These are phyloP conservation scores for Siderastrea siderea DNA, from an alignment of 92 coral and sea anemone genomes.

Conservation along the genomic window DNA sequence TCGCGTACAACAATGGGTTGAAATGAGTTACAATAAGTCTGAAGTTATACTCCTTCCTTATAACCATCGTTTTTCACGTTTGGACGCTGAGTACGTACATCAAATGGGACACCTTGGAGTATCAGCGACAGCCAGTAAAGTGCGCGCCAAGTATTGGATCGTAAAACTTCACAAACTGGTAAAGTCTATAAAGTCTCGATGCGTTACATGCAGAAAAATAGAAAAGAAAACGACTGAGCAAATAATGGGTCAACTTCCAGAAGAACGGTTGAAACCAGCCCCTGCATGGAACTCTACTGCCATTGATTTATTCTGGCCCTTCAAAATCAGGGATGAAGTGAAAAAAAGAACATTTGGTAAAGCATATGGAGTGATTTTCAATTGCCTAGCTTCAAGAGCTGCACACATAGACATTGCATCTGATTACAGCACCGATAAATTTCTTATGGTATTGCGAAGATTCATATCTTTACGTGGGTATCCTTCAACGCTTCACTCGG, in stretches of 20 bases:
- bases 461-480: constrained; percentile 47
- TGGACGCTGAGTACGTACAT: too few species aligned
- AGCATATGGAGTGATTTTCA: constrained; percentile 48
- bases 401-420: constrained; percentile 55
- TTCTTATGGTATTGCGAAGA: constrained; percentile 30
- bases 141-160: too few species aligned
- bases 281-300: too few species aligned
- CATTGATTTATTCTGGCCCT: too few species aligned
- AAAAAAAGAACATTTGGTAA: constrained; percentile 48
- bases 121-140: too few species aligned
- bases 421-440: constrained; percentile 40
- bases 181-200: too few species aligned
- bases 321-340: neutral
- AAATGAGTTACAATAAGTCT: neutral
- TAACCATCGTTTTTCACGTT: too few species aligned
- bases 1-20: neutral
- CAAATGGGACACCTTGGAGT: too few species aligned
- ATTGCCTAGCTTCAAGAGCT: constrained; percentile 56
- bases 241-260: neutral
- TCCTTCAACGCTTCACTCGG: constrained; percentile 40
- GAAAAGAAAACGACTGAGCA: neutral
- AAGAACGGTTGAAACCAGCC: neutral
- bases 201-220: neutral
- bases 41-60: neutral
- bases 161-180: too few species aligned